Evolutionary conservation across 1,140 invertebrate species (phyloP), one percentile per base, ranked within the genome.

Genomic region (Ips typographus): DNA sequence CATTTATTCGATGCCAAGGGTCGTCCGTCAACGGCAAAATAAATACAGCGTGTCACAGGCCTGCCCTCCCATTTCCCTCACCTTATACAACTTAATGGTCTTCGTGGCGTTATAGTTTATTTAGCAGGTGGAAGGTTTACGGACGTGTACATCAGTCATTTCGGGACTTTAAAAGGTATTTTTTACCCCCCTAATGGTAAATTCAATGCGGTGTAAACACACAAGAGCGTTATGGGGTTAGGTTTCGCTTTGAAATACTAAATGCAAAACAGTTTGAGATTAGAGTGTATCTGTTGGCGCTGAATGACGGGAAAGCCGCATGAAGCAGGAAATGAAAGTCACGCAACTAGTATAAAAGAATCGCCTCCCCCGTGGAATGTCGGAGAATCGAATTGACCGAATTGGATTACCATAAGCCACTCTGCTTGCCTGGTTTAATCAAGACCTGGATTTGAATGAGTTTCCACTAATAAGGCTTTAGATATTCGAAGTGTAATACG

Each of bases 1-100:
- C 44, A 49, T 49, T 49, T 49, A 22, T 49, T 8, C 22, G 44
- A 49, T 6, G 6, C 44, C 44, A 49, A 49, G 6, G 44, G 44
- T 49, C 44, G 22, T 49, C 44, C 7, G 44, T 49, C 44, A 49
- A 49, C 44, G 22, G 44, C 44, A 49, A 22, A 22, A 0, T 22
- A 22, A 49, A 49, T 49, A 49, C 1, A 49, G 44, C 22, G 22
- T 49, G 44, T 49, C 44, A 49, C 44, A 8, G 44, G 44, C 22
- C 44, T 22, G 44, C 7, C 44, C 44, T 49, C 44, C 44, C 44
- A 49, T 49, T 49, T 49, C 44, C 3, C 22, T 22, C 44, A 49
- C 22, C 44, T 49, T 49, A 49, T 49, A 49, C 22, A 49, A 49
- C 6, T 49, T 49, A 49, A 49, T 49, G 44, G 44, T 49, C 44